Evolutionary conservation across 2,113 vertebrate species (phyloP), one percentile per base, ranked within the genome.

Genomic region (Theristicus caerulescens): DNA sequence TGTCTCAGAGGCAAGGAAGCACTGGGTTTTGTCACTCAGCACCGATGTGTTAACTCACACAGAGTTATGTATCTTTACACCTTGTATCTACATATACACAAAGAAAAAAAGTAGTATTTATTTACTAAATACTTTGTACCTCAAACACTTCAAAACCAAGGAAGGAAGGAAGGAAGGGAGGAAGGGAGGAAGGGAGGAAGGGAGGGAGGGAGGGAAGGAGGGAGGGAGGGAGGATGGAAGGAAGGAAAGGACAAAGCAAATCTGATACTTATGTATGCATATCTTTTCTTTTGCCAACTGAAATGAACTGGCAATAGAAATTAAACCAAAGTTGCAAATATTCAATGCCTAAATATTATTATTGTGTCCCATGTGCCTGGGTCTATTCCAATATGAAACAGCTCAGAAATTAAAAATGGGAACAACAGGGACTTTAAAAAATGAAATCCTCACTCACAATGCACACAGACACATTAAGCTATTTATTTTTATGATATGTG

Each of bases 361-460:
- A 78, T 32, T 67, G 34, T 32, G 51, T 76, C 49, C 42, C 80
- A 80, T 18, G 25, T 88, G 66, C 44, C 76, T 85, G 42, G 65
- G 44, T 58, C 77, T 88, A 85, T 64, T 82, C 84, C 69, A 90
- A 26, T 58, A 90, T 24, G n/a, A 96, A 90, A 91, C 20, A 87
- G 29, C 91, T 88, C 42, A 62, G 78, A 83, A 96, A 95, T 89
- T 94, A 96, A 94, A 90, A 71, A 58, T 2, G 55, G 38, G 54
- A 96, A 96, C 49, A 96, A 86, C 19, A 70, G 52, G 15, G 70
- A 87, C 82, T 91, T 92, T 32, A 61, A 94, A 94, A 96, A 77
- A 86, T 73, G 34, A 97, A 97, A 95, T 52, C 90, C 58, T 96
- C 38, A 90, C 80, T 84, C 67, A 85, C 89, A 90, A 64, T 70